A percentile compares a stretch with the other conserved stretches of the same genome.
Conservation (phyloP, 2,797 vertebrate genomes). For the Lepilemur ruficaudatus region DNA sequence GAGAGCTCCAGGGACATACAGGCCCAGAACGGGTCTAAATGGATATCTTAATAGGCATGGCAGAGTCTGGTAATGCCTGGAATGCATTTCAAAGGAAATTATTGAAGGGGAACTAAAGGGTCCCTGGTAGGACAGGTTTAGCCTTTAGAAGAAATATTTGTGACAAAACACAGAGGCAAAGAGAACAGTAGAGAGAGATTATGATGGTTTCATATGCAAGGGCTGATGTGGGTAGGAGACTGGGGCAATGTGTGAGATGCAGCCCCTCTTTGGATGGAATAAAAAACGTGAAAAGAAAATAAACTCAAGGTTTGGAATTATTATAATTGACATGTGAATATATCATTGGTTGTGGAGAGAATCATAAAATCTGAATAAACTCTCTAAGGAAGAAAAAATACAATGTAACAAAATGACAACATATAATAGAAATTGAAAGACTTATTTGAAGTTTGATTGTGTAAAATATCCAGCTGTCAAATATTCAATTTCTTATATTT, state of each 20-base stretch:
- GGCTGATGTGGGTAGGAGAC: background rate
- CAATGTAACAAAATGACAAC: conserved; percentile 59
- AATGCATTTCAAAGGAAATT: conserved; percentile 31
- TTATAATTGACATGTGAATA: conserved; percentile 25
- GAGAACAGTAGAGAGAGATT: background rate
- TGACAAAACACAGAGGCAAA: background rate
- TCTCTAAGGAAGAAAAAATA: conserved; percentile 3
- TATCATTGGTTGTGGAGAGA: conserved; percentile 30
- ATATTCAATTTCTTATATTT: conserved; percentile 55
- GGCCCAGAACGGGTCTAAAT: background rate
- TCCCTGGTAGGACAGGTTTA: background rate
- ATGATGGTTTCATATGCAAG: background rate
- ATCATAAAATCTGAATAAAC: conserved; percentile 53
- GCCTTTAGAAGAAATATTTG: background rate
- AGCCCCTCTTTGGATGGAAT: background rate
- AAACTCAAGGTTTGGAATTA: background rate
- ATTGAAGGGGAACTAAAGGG: background rate
- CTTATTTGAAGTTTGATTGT: conserved; percentile 64
- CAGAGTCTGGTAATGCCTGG: background rate
- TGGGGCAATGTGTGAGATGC: background rate
- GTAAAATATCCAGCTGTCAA: conserved; percentile 66
- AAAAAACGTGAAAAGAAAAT: conserved; percentile 13
- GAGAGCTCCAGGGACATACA: background rate
- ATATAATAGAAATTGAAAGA: conserved; percentile 68
- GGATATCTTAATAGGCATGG: background rate